phyloP scores from a whole-genome alignment of 2,888 invertebrate species.

The Cremastobaeus sp. region DNA sequence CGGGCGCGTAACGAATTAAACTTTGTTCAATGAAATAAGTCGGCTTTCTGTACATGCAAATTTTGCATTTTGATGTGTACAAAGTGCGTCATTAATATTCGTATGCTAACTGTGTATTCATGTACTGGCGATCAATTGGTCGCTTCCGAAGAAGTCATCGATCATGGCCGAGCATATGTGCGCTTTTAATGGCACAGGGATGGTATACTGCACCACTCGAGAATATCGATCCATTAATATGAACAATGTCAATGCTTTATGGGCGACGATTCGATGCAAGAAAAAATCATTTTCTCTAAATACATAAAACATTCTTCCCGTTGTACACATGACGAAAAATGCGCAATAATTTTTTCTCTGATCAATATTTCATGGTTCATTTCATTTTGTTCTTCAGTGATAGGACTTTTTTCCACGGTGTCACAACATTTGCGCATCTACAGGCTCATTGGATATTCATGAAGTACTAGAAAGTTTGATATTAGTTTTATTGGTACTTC shows the following conservation, averaged over 20 bases:
- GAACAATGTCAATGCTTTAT: conserved; percentile 64
- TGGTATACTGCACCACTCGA: conserved; percentile 62
- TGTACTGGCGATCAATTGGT: conserved; percentile 70
- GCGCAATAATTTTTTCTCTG: conserved; percentile 18
- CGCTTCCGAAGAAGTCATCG: conserved; percentile 71
- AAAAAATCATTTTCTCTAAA: conserved; percentile 53
- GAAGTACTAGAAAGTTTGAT: too few species aligned
- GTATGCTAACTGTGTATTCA: conserved; percentile 61
- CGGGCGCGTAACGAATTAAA: conserved; percentile 58
- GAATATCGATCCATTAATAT: conserved; percentile 69
- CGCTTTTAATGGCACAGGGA: conserved; percentile 67
- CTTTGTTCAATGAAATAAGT: conserved; percentile 60
- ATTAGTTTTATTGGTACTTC: too few species aligned
- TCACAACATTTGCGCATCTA: conserved; percentile 37
- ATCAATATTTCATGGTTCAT: conserved; percentile 36
- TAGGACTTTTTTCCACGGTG: too few species aligned
- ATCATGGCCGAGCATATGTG: conserved; percentile 67
- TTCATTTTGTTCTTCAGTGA: conserved; percentile 29
- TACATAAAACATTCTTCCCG: conserved; percentile 47
- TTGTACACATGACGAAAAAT: conserved; percentile 4
- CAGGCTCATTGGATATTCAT: too few species aligned
- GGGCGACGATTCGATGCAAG: conserved; percentile 28
- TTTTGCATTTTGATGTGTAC: conserved; percentile 59
- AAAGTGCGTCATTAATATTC: conserved; percentile 62
- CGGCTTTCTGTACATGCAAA: conserved; percentile 57